These are phyloP conservation scores for Pristionchus pacificus DNA, from an alignment of 1,140 invertebrate species.

Conservation along the genomic window DNA sequence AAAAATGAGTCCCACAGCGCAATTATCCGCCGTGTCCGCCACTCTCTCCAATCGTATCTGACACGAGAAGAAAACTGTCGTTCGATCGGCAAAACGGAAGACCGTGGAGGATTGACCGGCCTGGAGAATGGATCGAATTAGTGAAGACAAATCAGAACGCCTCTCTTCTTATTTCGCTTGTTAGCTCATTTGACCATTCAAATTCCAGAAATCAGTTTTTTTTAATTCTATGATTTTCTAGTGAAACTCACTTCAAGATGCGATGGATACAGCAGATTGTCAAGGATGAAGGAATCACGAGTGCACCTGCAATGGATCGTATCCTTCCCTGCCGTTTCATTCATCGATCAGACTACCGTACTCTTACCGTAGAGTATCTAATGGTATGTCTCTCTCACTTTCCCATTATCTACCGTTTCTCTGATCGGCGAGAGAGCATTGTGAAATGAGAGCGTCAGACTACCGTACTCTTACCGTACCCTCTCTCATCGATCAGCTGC, in stretches of 20 bases:
- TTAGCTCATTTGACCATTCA: background rate
- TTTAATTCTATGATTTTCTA: constrained; percentile 5
- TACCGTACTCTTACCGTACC: constrained; percentile 6
- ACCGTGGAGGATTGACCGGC: constrained; percentile 25
- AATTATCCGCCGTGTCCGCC: constrained; percentile 5
- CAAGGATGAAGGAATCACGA: too few relatives aligned
- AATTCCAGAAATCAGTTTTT: background rate
- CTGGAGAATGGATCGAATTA: constrained; percentile 1
- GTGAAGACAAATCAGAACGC: too few relatives aligned
- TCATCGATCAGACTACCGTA: background rate
- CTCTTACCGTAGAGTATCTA: background rate
- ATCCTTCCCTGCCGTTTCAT: background rate
- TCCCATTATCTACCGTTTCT: background rate
- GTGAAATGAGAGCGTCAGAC: background rate
- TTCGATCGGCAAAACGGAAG: constrained; percentile 35
- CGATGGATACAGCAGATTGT: background rate
- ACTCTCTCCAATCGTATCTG: constrained; percentile 30
- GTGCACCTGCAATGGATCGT: background rate
- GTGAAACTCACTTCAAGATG: background rate
- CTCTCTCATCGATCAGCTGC: constrained; percentile 28
- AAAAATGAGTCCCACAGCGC: constrained; percentile 13
- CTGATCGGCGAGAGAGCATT: background rate
- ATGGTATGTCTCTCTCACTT: background rate
- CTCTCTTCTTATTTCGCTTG: too few relatives aligned
- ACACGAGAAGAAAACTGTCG: constrained; percentile 35